Conservation (phyloP, 2,888 invertebrate genomes). For the Lepidocyrtinus sp. region DNA sequence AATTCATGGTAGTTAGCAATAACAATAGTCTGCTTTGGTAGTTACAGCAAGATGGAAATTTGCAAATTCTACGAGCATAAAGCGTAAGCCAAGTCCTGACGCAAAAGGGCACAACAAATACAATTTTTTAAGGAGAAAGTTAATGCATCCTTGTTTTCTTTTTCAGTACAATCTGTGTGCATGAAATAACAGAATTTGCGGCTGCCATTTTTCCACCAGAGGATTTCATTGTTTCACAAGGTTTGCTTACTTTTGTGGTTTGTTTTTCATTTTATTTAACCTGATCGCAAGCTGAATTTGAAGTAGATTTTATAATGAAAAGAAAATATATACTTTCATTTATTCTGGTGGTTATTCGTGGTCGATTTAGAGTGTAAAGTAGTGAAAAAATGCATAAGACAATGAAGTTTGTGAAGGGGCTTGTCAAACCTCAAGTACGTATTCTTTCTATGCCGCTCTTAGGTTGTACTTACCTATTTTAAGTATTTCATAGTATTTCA, state of each 20-base stretch:
- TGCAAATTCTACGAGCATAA: background rate
- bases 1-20: background rate
- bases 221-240: background rate
- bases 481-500: background rate
- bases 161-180: background rate
- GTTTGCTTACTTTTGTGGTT: background rate
- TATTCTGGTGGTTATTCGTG: background rate
- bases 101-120: background rate
- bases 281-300: background rate
- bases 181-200: background rate
- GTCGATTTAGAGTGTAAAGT: background rate
- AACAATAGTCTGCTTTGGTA: background rate
- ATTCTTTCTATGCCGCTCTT: background rate
- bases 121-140: background rate
- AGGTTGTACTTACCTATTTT: background rate
- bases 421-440: background rate
- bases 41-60: background rate
- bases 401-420: background rate
- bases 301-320: background rate
- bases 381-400: background rate
- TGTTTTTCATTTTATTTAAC: background rate
- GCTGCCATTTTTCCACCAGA: constrained; percentile 1
- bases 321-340: background rate
- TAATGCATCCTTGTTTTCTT: constrained; percentile 20
- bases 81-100: background rate